A percentile compares a stretch with the other conserved stretches of the same genome.
Conservation (phyloP, 2,797 vertebrate genomes). For the Nasua narica region DNA sequence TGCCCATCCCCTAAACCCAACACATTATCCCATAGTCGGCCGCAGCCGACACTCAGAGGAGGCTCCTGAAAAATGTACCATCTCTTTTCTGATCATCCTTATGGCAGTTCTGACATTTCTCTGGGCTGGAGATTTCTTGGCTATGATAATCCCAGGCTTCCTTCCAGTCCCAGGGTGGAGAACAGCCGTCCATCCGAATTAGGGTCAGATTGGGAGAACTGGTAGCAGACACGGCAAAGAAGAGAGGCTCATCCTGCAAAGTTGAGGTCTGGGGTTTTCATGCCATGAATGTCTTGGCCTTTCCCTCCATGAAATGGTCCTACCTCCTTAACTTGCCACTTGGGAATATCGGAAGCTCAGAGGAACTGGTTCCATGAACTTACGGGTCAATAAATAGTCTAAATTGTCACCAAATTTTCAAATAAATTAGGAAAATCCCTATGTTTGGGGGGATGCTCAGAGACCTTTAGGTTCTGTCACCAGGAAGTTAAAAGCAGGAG, state of each 20-base stretch:
- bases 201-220: constrained; percentile 38
- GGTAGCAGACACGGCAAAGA: constrained; percentile 38
- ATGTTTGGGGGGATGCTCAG: not conserved
- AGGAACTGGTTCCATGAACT: not conserved
- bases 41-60: constrained; percentile 3
- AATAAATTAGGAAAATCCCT: not conserved
- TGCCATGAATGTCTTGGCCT: not conserved
- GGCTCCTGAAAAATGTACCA: constrained; percentile 70
- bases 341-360: not conserved
- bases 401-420: not conserved
- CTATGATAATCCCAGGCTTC: constrained; percentile 60
- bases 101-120: constrained; percentile 68
- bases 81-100: constrained; percentile 68
- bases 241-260: not conserved
- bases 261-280: not conserved
- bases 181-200: constrained; percentile 65
- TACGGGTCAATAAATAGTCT: not conserved
- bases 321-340: not conserved
- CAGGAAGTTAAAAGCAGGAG: not conserved
- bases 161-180: constrained; percentile 69
- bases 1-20: not conserved
- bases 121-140: constrained; percentile 59
- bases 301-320: not conserved
- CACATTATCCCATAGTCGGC: constrained; percentile 48
- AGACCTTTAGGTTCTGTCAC: not conserved